phyloP scores from a whole-genome alignment of 30 jellyfish, hydroid and myxozoan species.

The Hydractinia symbiolongicarpus region DNA sequence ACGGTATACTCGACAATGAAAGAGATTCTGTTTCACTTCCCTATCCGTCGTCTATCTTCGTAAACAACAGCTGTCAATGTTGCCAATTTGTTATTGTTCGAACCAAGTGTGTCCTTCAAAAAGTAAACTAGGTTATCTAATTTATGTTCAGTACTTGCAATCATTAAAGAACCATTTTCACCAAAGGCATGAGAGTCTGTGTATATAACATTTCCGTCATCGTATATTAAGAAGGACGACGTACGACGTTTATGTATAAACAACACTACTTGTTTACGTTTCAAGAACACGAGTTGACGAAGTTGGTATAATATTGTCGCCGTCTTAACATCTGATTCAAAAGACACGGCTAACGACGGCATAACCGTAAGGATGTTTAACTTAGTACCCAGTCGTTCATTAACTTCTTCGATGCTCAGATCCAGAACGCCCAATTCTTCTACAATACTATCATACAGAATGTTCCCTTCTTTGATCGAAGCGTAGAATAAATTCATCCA shows the following conservation, averaged over 20 bases:
- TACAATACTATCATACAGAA: conserved; percentile 60
- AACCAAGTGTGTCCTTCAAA: conserved; percentile 58
- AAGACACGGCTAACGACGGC: conserved; percentile 81
- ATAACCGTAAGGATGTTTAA: conserved; percentile 59
- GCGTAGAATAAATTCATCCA: conserved; percentile 76
- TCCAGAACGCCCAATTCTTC: conserved; percentile 86
- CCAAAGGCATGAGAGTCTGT: conserved; percentile 96
- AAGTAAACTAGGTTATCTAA: conserved; percentile 47
- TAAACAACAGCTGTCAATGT: conserved; percentile 78
- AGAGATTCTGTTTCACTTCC: not conserved
- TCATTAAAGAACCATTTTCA: conserved; percentile 73
- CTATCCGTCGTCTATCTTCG: conserved; percentile 45
- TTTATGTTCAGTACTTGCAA: conserved; percentile 44
- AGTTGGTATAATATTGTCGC: conserved; percentile 82
- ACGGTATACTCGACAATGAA: too few species aligned
- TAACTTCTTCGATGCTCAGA: conserved; percentile 92
- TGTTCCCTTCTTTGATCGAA: conserved; percentile 84
- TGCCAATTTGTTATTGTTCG: conserved; percentile 67
- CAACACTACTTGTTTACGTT: conserved; percentile 67
- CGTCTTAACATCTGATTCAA: conserved; percentile 79
- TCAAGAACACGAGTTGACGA: conserved; percentile 40
- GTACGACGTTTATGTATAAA: conserved; percentile 82
- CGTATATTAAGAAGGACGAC: conserved; percentile 73
- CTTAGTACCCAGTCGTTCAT: conserved; percentile 60
- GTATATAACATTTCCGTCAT: conserved; percentile 69